These are phyloP conservation scores for Lophius piscatorius DNA, from an alignment of 2,113 vertebrate species.

Conservation along the genomic window DNA sequence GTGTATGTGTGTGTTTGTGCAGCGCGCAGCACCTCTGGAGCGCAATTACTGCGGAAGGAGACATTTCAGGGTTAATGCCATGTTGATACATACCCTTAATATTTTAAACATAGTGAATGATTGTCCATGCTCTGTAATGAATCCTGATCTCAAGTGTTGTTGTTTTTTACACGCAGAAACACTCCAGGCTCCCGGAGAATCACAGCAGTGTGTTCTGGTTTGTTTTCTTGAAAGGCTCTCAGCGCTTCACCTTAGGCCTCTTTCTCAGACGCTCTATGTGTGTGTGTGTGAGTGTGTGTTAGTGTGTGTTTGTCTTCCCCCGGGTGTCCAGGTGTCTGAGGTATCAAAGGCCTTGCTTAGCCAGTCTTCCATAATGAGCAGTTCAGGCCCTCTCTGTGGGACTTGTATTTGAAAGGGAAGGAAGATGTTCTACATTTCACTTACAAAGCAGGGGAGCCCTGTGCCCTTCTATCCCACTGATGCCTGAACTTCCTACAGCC, in stretches of 20 bases:
- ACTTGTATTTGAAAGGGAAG: conserved; percentile 41
- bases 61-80: background rate
- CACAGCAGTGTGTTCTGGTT: conserved; percentile 1
- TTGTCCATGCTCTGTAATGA: conserved; percentile 1
- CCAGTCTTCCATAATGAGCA: conserved; percentile 15
- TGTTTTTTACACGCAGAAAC: conserved; percentile 22
- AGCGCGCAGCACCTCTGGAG: background rate
- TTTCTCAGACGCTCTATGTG: background rate
- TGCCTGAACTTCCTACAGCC: conserved; percentile 15
- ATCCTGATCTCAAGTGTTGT: no score
- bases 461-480: conserved; percentile 31
- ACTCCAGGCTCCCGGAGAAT: conserved; percentile 21
- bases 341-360: conserved; percentile 44
- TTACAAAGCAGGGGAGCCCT: conserved; percentile 22
- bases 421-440: conserved; percentile 56
- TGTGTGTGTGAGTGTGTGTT: conserved; percentile 8
- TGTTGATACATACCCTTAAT: background rate
- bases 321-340: conserved; percentile 37
- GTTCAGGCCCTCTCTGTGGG: conserved; percentile 27
- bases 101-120: background rate
- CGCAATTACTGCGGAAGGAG: background rate
- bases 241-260: background rate
- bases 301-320: conserved; percentile 10
- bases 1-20: conserved; percentile 6
- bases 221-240: conserved; percentile 1